Evolutionary conservation across 2,888 invertebrate genomes (phyloP).

Genomic region (Carabus problematicus): DNA sequence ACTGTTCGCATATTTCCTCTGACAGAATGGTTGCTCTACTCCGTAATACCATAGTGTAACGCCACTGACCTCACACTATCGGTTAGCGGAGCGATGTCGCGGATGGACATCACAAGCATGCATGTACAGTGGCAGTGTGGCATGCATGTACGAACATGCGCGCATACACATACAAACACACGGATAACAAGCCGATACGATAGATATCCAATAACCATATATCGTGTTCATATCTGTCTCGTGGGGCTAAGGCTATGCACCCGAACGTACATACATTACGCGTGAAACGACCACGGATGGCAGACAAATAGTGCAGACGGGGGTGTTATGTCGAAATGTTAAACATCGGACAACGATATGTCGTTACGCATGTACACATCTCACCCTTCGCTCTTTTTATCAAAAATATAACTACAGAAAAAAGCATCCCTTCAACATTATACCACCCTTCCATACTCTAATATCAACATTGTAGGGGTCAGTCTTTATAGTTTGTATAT

Average conservation of each 20-base stretch:
- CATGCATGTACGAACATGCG: constrained; percentile 5
- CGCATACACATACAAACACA: no score
- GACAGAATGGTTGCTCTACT: no score
- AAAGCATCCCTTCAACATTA: no score
- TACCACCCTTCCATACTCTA: no score
- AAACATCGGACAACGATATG: constrained; percentile 19
- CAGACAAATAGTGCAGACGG: constrained; percentile 16
- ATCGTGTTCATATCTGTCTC: constrained; percentile 57
- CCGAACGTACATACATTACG: constrained; percentile 9
- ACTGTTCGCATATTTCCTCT: no score
- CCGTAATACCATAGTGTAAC: no score
- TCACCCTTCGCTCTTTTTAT: constrained; percentile 1
- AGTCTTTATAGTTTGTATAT: no score
- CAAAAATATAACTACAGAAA: no score
- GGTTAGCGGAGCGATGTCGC: no score
- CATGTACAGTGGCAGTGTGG: neutral
- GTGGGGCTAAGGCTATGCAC: constrained; percentile 48
- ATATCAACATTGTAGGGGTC: no score
- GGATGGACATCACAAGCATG: no score
- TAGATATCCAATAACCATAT: constrained; percentile 58
- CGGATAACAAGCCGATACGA: constrained; percentile 47
- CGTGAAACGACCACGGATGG: constrained; percentile 15
- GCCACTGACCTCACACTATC: no score
- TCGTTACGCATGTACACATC: neutral
- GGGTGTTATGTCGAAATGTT: constrained; percentile 10